Conservation (phyloP, 1,140 invertebrate genomes). For the Branchinecta lynchi region DNA sequence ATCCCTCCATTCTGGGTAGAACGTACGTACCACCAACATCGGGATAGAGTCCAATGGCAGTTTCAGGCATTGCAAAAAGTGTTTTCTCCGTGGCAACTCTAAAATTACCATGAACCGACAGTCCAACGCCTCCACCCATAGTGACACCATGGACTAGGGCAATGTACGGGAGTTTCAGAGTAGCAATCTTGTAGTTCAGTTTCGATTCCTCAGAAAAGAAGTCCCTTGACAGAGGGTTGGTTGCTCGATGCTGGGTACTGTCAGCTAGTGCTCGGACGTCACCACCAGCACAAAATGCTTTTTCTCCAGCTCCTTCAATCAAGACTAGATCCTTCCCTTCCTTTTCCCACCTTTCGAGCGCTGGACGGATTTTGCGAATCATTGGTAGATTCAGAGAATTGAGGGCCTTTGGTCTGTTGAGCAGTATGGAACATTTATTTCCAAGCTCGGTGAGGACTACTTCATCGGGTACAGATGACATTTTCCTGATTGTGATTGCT, state of each 20-base stretch:
- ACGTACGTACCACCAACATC: conserved; percentile 92
- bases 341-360: conserved; percentile 69
- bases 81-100: conserved; percentile 90
- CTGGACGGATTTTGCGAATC: conserved; percentile 64
- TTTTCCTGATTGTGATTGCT: conserved; percentile 13
- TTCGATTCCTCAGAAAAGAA: conserved; percentile 88
- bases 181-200: conserved; percentile 76
- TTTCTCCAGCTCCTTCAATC: conserved; percentile 78
- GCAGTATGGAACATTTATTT: conserved; percentile 56
- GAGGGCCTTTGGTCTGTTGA: conserved; percentile 85
- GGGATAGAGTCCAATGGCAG: conserved; percentile 81
- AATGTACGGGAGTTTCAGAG: conserved; percentile 76
- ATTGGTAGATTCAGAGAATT: conserved; percentile 86
- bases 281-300: conserved; percentile 96
- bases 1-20: conserved; percentile 64
- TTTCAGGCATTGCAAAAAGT: conserved; percentile 98
- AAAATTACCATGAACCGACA: conserved; percentile 84
- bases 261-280: conserved; percentile 71
- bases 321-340: conserved; percentile 62
- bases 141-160: conserved; percentile 92
- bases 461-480: conserved; percentile 26
- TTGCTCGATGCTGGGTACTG: conserved; percentile 46
- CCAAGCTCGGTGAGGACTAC: conserved; percentile 35
- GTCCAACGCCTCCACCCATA: conserved; percentile 96
- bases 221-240: conserved; percentile 41